Base-by-base conservation (phyloP, 1,140 invertebrate species). In the Neotoxoptera formosana region DNA sequence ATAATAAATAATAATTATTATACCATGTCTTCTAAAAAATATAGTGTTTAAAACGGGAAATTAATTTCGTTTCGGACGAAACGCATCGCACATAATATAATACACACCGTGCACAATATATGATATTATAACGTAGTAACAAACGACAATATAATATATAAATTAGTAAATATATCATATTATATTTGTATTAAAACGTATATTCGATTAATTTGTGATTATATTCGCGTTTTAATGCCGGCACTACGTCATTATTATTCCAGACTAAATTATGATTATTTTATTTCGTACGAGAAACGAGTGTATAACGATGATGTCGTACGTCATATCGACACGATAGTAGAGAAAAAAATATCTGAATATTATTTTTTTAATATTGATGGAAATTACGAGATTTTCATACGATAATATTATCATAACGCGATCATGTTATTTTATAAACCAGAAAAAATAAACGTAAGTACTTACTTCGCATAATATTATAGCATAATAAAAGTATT, bases 401-500 rank as follows among this genome's bases (percentile, higher is more conserved):
- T 84, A 45, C 25, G 23, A 25, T 84, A 41, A 14, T 53, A 53
- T 53, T 14, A 51, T 36, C 41, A 84, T 84, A 41, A 25, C 14
- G 30, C 60, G n/a, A 76, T 17, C 14, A n/a, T 67, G 14, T 76
- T 17, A 76, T 76, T 67, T 76, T 76, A n/a, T n/a, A 76, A 76
- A 34, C 0, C 14, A n/a, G 30, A 76, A 76, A 76, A 67, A n/a
- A 67, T n/a, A n/a, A 76, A n/a, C 14, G 14, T 14, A 60, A 2
- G 21, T 25, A 41, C 36, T 9, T 45, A 86, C 47, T 51, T 88
- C 53, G 7, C 34, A 51, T 51, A 88, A 88, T n/a, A n/a, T n/a
- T n/a, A n/a, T 51, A 88, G 30, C 34, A 51, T 34, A 88, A 88
- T 51, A 88, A 88, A n/a, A 84, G 41, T 84, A 84, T 84, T 84